phyloP scores from a whole-genome alignment of 2,888 invertebrate genomes.

The Quadriops clusia region DNA sequence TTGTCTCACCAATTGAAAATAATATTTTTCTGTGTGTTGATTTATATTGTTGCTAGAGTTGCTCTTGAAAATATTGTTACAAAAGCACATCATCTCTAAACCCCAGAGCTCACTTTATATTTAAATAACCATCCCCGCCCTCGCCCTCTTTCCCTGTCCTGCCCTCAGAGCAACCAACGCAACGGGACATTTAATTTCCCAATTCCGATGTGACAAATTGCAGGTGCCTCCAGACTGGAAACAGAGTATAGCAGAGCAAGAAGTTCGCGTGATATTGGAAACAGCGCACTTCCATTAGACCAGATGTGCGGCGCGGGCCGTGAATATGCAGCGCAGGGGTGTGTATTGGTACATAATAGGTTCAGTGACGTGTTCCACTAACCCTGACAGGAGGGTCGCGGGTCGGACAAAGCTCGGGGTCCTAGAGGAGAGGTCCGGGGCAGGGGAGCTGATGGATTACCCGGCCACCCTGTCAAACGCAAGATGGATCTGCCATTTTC shows the following conservation, averaged over 20 bases:
- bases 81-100: no score
- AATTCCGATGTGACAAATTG: no score
- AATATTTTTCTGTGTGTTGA: no score
- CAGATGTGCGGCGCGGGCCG: conserved; percentile 29
- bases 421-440: conserved; percentile 16
- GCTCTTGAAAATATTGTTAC: no score
- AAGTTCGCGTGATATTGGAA: conserved; percentile 28
- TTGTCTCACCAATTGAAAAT: no score
- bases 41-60: no score
- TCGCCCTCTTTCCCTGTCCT: no score
- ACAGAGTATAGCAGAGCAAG: conserved; percentile 7
- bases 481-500: conserved; percentile 40
- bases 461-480: conserved; percentile 39
- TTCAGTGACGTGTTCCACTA: conserved; percentile 41
- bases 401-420: conserved; percentile 30
- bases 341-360: conserved; percentile 38
- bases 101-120: no score
- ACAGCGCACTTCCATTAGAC: conserved; percentile 37
- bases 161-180: no score
- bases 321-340: conserved; percentile 24
- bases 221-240: no score
- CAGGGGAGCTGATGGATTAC: conserved; percentile 36
- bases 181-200: no score
- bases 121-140: no score
- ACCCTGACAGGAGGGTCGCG: conserved; percentile 38